Base-by-base conservation (phyloP, 1,140 invertebrate genomes). In the Odontomachus brunneus region DNA sequence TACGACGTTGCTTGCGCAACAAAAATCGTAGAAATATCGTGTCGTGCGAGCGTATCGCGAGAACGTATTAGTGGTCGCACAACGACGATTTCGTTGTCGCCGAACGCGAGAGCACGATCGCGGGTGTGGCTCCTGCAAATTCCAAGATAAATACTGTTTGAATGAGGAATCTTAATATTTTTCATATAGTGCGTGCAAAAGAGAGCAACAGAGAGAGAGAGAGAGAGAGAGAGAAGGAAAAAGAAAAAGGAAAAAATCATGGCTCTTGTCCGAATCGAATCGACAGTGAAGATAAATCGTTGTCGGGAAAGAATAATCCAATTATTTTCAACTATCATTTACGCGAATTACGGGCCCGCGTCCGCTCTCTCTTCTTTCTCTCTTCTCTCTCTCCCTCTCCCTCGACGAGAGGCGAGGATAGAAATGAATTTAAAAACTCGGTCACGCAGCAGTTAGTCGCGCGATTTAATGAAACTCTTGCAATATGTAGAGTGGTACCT, bases 381-480 rank as follows among this genome's bases (percentile, higher is more conserved):
- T 11, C 9, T 5, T 11, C 38, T 44, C 38, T 9, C 38, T 44
- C 38, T 44, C 4, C 9, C 38, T 44, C 38, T 44, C 3, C 9
- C 38, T 4, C 3, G n/a, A 48, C 51, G 48, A 65, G 72, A 44
- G 38, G 38, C 29, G 59, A 22, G 38, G 49, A 33, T 51, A 67
- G 33, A 69, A 48, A 57, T 82, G 81, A 87, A 88, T 89, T 86
- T 82, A 91, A 90, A 91, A 88, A 88, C 71, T 87, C 80, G 85
- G 80, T 84, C 87, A 86, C 76, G 65, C 78, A 76, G 88, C 81
- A 89, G 89, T 88, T 88, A 84, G 85, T 86, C 85, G 84, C 83
- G 82, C 88, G 83, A 89, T 91, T 91, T 90, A 91, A 91, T 89
- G 87, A 89, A 91, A 90, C 84, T 88, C 84, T 85, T 53, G 82